Evolutionary conservation across 1,140 invertebrate species (phyloP).

Genomic region (Saxidomus purpurata): DNA sequence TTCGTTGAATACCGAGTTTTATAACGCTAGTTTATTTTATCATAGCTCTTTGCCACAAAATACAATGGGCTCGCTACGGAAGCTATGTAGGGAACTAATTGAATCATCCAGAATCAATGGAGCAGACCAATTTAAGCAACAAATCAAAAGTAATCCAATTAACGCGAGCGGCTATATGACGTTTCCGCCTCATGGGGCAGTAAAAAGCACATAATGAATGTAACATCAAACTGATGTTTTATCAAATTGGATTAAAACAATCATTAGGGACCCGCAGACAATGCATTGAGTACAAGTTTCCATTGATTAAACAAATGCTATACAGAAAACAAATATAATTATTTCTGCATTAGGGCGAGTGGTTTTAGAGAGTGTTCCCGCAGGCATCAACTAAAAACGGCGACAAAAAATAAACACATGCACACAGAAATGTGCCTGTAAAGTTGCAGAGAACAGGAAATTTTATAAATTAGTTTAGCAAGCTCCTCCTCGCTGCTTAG

Average conservation of each 20-base stretch:
- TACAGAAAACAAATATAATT: slow-evolving; percentile 65
- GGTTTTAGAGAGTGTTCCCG: neutral
- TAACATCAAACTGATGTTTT: slow-evolving; percentile 62
- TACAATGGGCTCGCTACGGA: neutral
- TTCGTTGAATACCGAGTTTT: no score
- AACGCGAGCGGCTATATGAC: slow-evolving; percentile 44
- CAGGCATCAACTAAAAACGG: neutral
- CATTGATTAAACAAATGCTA: slow-evolving; percentile 68
- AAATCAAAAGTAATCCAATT: slow-evolving; percentile 69
- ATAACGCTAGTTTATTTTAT: neutral
- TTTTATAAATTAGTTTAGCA: no score
- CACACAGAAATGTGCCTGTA: neutral
- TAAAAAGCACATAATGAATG: slow-evolving; percentile 57
- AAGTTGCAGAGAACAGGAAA: neutral
- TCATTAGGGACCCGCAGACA: slow-evolving; percentile 57
- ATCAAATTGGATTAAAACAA: slow-evolving; percentile 61
- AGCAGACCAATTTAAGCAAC: slow-evolving; percentile 56
- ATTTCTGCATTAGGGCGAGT: slow-evolving; percentile 50
- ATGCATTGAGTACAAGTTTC: slow-evolving; percentile 18
- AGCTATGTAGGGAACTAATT: slow-evolving; percentile 28
- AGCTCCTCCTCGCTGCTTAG: no score
- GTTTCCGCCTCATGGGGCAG: slow-evolving; percentile 38
- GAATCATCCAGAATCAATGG: slow-evolving; percentile 37
- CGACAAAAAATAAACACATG: neutral
- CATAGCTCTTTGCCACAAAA: neutral